These are phyloP conservation scores for Gortyna flavago DNA, from an alignment of 2,888 invertebrate species.

Conservation along the genomic window DNA sequence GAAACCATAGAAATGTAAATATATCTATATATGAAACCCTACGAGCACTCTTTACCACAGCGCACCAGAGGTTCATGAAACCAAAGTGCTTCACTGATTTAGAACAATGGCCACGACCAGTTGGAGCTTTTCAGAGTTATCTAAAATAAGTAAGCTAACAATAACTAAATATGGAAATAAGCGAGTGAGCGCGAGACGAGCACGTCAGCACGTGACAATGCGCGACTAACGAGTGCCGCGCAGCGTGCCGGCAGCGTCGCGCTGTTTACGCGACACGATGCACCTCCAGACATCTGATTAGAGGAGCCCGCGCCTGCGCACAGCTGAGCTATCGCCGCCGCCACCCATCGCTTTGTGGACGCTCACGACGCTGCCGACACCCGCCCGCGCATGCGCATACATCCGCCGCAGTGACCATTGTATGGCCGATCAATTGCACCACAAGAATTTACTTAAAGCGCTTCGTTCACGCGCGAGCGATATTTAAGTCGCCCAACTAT, in stretches of 20 bases:
- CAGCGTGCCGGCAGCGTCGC: neutral
- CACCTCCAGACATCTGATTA: constrained; percentile 32
- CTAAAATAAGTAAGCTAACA: neutral
- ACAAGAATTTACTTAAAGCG: constrained; percentile 24
- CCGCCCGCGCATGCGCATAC: constrained; percentile 27
- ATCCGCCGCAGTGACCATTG: constrained; percentile 50
- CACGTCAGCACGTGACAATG: neutral
- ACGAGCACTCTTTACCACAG: neutral
- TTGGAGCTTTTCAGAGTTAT: neutral
- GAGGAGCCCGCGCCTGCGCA: constrained; percentile 15
- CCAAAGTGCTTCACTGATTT: too few relatives aligned
- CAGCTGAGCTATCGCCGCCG: constrained; percentile 11
- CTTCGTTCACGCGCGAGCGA: constrained; percentile 22
- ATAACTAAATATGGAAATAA: neutral
- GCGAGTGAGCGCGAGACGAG: neutral
- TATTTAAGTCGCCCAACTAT: constrained; percentile 37
- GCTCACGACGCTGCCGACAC: constrained; percentile 27
- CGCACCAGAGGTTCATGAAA: neutral
- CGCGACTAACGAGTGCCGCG: constrained; percentile 24
- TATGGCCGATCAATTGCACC: constrained; percentile 51
- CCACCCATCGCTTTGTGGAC: constrained; percentile 24
- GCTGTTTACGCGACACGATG: constrained; percentile 15
- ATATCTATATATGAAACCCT: neutral
- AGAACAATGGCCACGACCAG: neutral
- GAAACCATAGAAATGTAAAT: too few relatives aligned